Evolutionary conservation across 2,113 vertebrate genomes (phyloP).

Genomic region (Lophotis ruficrista): DNA sequence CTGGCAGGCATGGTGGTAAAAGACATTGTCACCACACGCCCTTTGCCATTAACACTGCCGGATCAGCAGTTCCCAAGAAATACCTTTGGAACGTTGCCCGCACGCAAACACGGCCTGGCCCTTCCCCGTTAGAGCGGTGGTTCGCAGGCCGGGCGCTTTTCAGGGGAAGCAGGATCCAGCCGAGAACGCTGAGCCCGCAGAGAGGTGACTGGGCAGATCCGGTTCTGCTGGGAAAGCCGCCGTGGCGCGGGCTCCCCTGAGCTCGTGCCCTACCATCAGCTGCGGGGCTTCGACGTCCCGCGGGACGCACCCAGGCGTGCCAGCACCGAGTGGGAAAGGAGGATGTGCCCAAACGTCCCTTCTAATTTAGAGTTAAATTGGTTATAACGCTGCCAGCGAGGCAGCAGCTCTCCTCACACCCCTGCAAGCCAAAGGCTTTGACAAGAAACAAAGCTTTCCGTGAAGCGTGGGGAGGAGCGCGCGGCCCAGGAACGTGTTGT

Average conservation of each 20-base stretch:
- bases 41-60: background rate
- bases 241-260: rapidly evolving
- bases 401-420: background rate
- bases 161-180: background rate
- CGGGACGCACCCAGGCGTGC: background rate
- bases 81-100: background rate
- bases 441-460: too few relatives aligned
- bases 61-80: conserved; percentile 49
- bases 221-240: background rate
- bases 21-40: conserved; percentile 41
- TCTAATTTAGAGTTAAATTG: background rate
- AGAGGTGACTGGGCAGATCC: background rate
- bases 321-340: background rate
- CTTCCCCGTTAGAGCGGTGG: background rate
- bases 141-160: background rate
- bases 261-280: rapidly evolving
- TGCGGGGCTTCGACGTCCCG: background rate
- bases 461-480: background rate
- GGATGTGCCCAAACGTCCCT: background rate
- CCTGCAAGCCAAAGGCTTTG: background rate
- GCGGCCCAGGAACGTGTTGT: background rate
- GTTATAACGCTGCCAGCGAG: background rate
- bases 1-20: background rate
- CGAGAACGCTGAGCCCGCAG: background rate
- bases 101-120: background rate